Base-by-base conservation (phyloP, 2,797 vertebrate species). In the Falco cherrug region DNA sequence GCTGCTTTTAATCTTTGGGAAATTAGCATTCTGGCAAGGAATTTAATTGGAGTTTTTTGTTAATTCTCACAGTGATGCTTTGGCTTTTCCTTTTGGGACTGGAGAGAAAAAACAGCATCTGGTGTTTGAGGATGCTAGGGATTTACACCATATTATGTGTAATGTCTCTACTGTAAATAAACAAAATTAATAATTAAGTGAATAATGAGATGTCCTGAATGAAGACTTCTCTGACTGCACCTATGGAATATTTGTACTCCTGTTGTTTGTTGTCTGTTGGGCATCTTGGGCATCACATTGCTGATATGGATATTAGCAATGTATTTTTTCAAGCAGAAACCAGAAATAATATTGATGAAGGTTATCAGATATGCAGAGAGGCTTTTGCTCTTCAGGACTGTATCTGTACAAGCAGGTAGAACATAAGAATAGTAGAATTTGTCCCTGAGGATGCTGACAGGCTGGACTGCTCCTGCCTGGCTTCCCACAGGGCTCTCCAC, bases 161-260 rank as follows among this genome's bases (percentile, higher is more conserved):
- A 97, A 97, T 98, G 97, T 95, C 95, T 97, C 94, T 95, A 97
- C 98, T 97, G 97, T 98, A 98, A 98, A 98, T 98, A 98, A 98
- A 98, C 97, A 97, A 97, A 97, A 97, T 97, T 84, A 98, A 97
- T 98, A 98, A 98, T 98, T 97, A 98, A 97, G 95, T 97, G 95
- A 97, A 97, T 98, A 97, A 98, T 96, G 97, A 98, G 88, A 83
- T 97, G 96, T 94, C 90, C 84, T 59, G 89, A 97, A 95, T 88
- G 65, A 97, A 83, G 93, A 54, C 54, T 95, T 95, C 90, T 97
- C 96, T 67, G 86, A 96, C 28, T 54, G 45, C 91, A 67, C 95
- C 33, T 61, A 24, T 59, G 73, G 92, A 92, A 82, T 28, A 14
- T 76, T 80, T 61, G 1, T 75, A 71, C 70, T 93, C 65, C 76